Base-by-base conservation (phyloP, 2,797 vertebrate species). In the Sebastes oblongus region DNA sequence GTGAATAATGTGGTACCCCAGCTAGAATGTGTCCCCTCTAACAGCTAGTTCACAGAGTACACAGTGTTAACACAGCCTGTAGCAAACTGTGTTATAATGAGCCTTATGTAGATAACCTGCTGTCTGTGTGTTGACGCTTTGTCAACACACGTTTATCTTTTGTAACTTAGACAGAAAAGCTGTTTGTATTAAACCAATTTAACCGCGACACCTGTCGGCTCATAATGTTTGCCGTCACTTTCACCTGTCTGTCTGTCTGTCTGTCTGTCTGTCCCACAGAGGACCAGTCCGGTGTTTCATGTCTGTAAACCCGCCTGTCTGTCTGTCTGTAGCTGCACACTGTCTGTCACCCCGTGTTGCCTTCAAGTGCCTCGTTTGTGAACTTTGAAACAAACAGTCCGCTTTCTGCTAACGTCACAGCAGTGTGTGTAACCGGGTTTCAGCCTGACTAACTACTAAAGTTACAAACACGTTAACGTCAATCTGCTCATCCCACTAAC, bases 181-280 rank as follows among this genome's bases (percentile, higher is more conserved):
- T 22, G 50, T n/a, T 36, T 36, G 10, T n/a, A 18, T 67, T 39
- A 80, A 78, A 64, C 6, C 16, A 52, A 60, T 39, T 81, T 8
- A 30, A 20, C n/a, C 73, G 64, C 73, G 76, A 74, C 93, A 91
- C 87, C 90, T 91, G 89, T 87, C 75, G 42, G 30, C 81, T 76
- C 24, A 1, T 72, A 59, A 59, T 56, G 22, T 25, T 72, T 42
- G 18, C 70, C 55, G 67, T 59, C 87, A 76, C 85, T 87, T 75
- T 90, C 79, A 86, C 88, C 82, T 86, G 9, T 25, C n/a, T 88
- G 18, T 52, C n/a, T 88, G 22, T 52, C n/a, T 87, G n/a, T 46
- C 22, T 88, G 24, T 24, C 24, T 24, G n/a, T 42, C 82, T 86
- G 9, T 52, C n/a, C 22, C 24, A 24, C 24, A 24, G 24, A 24